These are phyloP conservation scores for Furcula furcula DNA, from an alignment of 2,888 invertebrate species.

Conservation along the genomic window DNA sequence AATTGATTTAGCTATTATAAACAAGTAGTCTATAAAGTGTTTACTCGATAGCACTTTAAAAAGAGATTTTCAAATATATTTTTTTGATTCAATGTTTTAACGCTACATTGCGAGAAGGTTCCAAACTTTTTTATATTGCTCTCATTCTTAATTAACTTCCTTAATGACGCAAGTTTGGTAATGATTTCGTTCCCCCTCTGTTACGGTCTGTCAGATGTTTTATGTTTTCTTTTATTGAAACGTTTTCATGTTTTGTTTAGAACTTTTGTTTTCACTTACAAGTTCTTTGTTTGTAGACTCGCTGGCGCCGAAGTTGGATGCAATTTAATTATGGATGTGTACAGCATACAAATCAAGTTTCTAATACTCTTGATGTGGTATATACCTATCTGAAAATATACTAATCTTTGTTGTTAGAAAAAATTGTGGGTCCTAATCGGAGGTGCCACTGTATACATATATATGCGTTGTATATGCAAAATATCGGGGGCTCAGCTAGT, in stretches of 20 bases:
- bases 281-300: constrained; percentile 6
- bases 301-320: constrained; percentile 4
- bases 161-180: constrained; percentile 45
- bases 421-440: too few relatives aligned
- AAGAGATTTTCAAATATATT: constrained; percentile 25
- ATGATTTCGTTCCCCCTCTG: constrained; percentile 27
- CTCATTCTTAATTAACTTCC: constrained; percentile 39
- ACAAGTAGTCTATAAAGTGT: too few relatives aligned
- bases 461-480: too few relatives aligned
- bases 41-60: too few relatives aligned
- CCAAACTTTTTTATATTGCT: constrained; percentile 54
- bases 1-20: too few relatives aligned
- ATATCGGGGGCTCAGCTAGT: too few relatives aligned
- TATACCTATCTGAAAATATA: too few relatives aligned
- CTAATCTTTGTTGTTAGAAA: too few relatives aligned
- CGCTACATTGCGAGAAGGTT: constrained; percentile 17
- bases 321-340: background rate
- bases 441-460: too few relatives aligned
- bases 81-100: constrained; percentile 28
- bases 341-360: background rate
- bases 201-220: constrained; percentile 30
- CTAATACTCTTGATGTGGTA: background rate
- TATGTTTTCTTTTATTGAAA: constrained; percentile 34
- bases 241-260: constrained; percentile 28
- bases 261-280: constrained; percentile 7